Conservation (phyloP, 2,888 invertebrate species). For the Tetanocera ferruginea region DNA sequence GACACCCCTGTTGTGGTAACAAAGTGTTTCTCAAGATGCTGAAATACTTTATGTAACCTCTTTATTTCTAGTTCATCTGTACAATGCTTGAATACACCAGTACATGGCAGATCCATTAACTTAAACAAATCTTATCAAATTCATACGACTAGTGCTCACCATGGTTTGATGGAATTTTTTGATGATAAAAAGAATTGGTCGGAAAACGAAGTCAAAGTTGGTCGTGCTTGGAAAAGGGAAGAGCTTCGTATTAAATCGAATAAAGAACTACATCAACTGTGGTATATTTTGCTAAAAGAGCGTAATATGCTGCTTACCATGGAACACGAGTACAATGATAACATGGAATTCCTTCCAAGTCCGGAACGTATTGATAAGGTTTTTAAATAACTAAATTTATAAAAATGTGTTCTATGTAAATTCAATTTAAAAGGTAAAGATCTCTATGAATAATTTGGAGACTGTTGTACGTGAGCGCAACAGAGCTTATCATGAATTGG, state of each 20-base stretch:
- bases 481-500: conserved; percentile 87
- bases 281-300: conserved; percentile 94
- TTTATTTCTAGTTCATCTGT: not conserved
- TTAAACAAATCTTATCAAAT: not conserved
- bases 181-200: conserved; percentile 89
- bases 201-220: conserved; percentile 80
- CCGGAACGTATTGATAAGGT: conserved; percentile 94
- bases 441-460: conserved; percentile 95
- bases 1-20: conserved; percentile 40
- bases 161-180: conserved; percentile 86
- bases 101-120: not conserved
- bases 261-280: conserved; percentile 94
- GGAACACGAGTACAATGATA: conserved; percentile 84
- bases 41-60: conserved; percentile 47
- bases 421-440: conserved; percentile 74
- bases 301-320: conserved; percentile 97
- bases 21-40: not conserved
- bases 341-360: conserved; percentile 82
- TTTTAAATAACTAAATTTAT: not conserved
- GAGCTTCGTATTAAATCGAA: conserved; percentile 96
- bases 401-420: not conserved
- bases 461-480: conserved; percentile 93
- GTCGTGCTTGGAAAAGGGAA: conserved; percentile 89
- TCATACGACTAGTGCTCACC: conserved; percentile 35
- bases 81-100: not conserved